Conservation (phyloP, 2,797 vertebrate genomes). For the Emys orbicularis region DNA sequence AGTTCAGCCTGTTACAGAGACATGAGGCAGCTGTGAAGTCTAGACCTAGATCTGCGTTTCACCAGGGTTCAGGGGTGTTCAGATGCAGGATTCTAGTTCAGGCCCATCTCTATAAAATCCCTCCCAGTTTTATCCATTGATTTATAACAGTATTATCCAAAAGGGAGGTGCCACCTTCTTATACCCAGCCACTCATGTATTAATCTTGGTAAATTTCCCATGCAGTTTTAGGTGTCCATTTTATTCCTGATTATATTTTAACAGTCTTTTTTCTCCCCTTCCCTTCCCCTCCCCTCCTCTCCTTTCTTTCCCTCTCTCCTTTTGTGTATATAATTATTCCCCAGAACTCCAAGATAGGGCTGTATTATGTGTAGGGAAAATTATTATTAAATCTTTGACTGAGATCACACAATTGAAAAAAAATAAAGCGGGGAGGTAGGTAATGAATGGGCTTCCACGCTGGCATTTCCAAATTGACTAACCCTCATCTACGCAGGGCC, state of each 20-base stretch:
- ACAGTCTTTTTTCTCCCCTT: background rate
- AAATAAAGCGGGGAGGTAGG: constrained; percentile 46
- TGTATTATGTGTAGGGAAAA: constrained; percentile 71
- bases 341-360: constrained; percentile 63
- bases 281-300: background rate
- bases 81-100: background rate
- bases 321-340: constrained; percentile 79
- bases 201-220: background rate
- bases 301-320: constrained; percentile 12
- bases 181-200: rapidly evolving
- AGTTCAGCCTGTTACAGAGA: background rate
- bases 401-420: constrained; percentile 67
- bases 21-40: background rate
- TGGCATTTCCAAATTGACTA: background rate
- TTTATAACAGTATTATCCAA: background rate
- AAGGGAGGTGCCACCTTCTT: background rate
- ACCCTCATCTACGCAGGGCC: background rate
- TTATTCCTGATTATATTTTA: background rate
- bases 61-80: background rate
- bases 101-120: background rate
- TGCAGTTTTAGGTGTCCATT: background rate
- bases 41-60: background rate
- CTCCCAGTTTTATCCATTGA: background rate
- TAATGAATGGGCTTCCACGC: constrained; percentile 3
- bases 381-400: constrained; percentile 73